phyloP scores from a whole-genome alignment of 2,113 vertebrate genomes.

The Albula goreensis region DNA sequence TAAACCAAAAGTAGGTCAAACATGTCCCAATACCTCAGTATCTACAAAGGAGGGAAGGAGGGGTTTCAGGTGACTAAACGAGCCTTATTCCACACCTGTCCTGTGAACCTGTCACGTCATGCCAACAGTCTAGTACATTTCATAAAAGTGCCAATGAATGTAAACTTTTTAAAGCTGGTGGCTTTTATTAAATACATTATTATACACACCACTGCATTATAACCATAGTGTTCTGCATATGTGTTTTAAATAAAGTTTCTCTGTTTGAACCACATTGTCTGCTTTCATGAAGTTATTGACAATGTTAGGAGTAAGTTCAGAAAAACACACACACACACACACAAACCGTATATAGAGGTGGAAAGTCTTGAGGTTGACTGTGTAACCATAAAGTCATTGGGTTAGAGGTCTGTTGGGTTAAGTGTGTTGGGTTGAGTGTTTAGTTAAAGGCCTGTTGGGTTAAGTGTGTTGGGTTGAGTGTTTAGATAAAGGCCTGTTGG shows the following conservation, averaged over 20 bases:
- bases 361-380: no score
- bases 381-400: no score
- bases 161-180: not conserved
- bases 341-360: no score
- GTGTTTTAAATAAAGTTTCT: constrained; percentile 23
- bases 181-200: not conserved
- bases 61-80: not conserved
- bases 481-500: no score
- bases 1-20: no score
- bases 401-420: not conserved
- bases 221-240: not conserved
- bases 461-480: not conserved
- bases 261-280: not conserved
- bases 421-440: not conserved
- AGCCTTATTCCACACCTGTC: not conserved
- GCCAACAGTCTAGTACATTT: constrained; percentile 10
- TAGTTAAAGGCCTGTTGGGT: not conserved
- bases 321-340: no score
- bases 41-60: not conserved
- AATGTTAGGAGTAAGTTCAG: no score
- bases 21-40: not conserved
- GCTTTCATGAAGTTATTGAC: not conserved
- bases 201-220: not conserved
- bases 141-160: not conserved
- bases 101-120: not conserved